Base-by-base conservation (phyloP, 2,797 vertebrate genomes). In the Poliocrania exsul region DNA sequence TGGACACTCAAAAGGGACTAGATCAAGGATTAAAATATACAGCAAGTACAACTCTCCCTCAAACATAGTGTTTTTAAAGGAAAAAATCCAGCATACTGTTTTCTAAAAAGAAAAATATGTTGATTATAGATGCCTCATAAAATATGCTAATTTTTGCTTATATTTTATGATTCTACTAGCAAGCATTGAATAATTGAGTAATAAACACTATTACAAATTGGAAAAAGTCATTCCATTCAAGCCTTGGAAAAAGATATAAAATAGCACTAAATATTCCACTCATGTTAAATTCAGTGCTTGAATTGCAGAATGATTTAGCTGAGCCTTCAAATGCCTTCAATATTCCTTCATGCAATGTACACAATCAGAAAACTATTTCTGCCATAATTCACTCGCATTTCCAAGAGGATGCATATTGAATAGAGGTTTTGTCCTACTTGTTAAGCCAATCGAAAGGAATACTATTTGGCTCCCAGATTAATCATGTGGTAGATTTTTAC, bases 191-290 rank as follows among this genome's bases (percentile, higher is more conserved):
- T 67, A 92, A 92, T 53, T 67, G 66, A 90, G 61, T n/a, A 95
- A 90, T 56, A 86, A 92, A 74, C 35, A 67, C 67, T 67, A 66
- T 2, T 69, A 54, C 46, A 84, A 95, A 44, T 51, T 0, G 16
- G 81, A 91, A 93, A 97, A 96, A 86, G 66, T 86, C 66, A 96
- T 92, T 93, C 75, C 24, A 79, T 86, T 94, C 29, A 85, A 90
- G 72, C 10, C 46, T 53, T 3, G 29, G 72, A 89, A 97, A 95
- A 87, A 0, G 13, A 89, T 51, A 83, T 28, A 71, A 78, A 94
- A 83, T 50, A 93, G 74, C 81, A 83, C 10, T 64, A 89, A 81
- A 13, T 91, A 83, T 90, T 89, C 64, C 56, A 86, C 13, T 90
- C 74, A 29, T 29, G 28, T 65, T 80, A 82, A 92, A 93, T 75